These are phyloP conservation scores for Sakesphorus luctuosus DNA, from an alignment of 2,113 vertebrate genomes.

Conservation along the genomic window DNA sequence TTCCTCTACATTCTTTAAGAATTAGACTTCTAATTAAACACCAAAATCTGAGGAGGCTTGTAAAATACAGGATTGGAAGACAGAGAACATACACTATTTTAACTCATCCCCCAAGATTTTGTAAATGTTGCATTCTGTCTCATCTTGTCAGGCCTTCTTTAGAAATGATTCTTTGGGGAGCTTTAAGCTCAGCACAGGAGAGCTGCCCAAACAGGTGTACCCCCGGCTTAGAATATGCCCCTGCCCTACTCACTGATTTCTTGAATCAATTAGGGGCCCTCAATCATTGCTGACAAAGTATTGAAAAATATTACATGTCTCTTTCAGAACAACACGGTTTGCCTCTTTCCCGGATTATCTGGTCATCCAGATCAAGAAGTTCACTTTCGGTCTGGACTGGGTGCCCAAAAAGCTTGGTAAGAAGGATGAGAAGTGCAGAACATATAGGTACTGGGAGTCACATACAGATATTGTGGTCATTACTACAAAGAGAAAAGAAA, in stretches of 20 bases:
- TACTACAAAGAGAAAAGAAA: not conserved
- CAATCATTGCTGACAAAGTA: not conserved
- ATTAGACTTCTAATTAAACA: not conserved
- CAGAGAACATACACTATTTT: not conserved
- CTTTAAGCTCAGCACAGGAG: not conserved
- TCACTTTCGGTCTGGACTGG: constrained; percentile 98
- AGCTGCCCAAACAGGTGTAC: not conserved
- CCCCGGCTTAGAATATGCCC: not conserved
- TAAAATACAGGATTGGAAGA: not conserved
- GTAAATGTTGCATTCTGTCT: not conserved
- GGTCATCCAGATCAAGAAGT: constrained; percentile 99
- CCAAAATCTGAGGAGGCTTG: not conserved
- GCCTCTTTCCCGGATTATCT: constrained; percentile 98
- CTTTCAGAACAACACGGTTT: constrained; percentile 91
- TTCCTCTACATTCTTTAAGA: not conserved
- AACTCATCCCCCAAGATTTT: not conserved
- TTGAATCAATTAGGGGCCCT: not conserved
- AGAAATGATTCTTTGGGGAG: not conserved
- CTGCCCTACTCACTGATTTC: not conserved
- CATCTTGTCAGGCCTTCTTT: not conserved
- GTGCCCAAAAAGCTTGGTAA: constrained; percentile 98
- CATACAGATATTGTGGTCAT: not conserved
- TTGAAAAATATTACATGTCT: not conserved
- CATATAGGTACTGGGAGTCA: not conserved
- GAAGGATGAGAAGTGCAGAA: not conserved